Conservation (phyloP, 92 coral and sea anemone species). For the Porites lobata region DNA sequence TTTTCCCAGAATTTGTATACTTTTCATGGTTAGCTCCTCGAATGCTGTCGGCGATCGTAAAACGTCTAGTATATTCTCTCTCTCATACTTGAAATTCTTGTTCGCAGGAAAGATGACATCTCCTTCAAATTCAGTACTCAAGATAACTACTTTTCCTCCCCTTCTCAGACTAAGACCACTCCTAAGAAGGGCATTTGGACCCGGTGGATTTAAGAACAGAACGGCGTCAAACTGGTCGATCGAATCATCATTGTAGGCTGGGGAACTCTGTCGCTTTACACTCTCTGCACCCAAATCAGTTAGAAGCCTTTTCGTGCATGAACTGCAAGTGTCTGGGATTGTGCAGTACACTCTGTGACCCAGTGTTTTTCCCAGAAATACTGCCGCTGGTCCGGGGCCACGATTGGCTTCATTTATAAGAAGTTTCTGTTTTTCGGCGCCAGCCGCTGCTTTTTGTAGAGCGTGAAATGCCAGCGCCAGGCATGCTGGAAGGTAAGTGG, state of each 20-base stretch:
- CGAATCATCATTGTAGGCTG: not conserved
- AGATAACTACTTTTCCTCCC: conserved; percentile 45
- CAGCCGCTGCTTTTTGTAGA: conserved; percentile 34
- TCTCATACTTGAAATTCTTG: conserved; percentile 17
- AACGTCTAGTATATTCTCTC: conserved; percentile 28
- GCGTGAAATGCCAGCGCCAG: conserved; percentile 65
- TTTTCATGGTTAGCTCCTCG: conserved; percentile 40
- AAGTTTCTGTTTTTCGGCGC: not conserved
- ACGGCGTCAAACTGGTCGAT: conserved; percentile 32
- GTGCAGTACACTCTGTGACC: conserved; percentile 69
- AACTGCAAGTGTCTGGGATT: conserved; percentile 22
- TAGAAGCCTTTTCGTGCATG: conserved; percentile 6
- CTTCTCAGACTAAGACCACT: conserved; percentile 32
- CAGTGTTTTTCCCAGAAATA: conserved; percentile 50
- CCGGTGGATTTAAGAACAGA: conserved; percentile 40
- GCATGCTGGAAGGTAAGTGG: conserved; percentile 63
- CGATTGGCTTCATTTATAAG: conserved; percentile 68
- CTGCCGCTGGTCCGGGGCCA: conserved; percentile 68
- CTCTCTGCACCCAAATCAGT: conserved; percentile 46
- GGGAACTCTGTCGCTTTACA: conserved; percentile 27
- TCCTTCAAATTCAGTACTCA: conserved; percentile 16
- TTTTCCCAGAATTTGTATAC: conserved; percentile 40
- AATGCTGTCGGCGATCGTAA: conserved; percentile 12
- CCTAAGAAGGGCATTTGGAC: conserved; percentile 31
- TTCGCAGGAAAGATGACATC: conserved; percentile 30